Base-by-base conservation (phyloP, 2,888 invertebrate genomes). In the Thera britannica region DNA sequence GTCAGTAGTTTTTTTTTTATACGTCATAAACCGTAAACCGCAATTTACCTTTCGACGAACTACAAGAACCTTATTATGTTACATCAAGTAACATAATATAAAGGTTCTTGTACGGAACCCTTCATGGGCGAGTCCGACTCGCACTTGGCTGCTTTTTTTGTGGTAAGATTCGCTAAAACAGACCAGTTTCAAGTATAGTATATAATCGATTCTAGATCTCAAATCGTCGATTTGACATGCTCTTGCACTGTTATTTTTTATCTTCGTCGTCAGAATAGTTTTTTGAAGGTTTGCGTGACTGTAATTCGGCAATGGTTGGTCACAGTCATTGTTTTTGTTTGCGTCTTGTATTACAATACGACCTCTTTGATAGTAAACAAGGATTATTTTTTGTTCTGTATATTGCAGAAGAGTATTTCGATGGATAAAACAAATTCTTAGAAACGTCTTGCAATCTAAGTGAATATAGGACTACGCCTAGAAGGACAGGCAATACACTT, bases 211-310 rank as follows among this genome's bases (percentile, higher is more conserved):
- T 54, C 49, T 34, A 11, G 58, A 64, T 49, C 34, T 2, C 44
- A 41, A 52, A 58, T 54, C 62, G 8, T 9, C 49, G 52, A 56
- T 65, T 62, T 52, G 70, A 58, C 62, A 52, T 58, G 58, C 59
- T 62, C 64, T 70, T 61, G 52, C 60, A 46, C 54, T 60, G 63
- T 41, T 65, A 46, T 65, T 72, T 68, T 70, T 68, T 59, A 51
- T 57, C 23, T 23, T 23, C 62, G 57, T 23, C 58, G 49, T 51
- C 58, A 58, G 4, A 65, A 68, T 61, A 23, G 65, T 66, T 65
- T 67, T 70, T 49, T 51, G 65, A 2, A 46, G 58, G 58, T 58
- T 66, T 66, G 64, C 72, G 70, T 74, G 74, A 68, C 65, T 68
- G 60, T 44, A 60, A 72, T 71, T 72, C 65, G 62, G 7, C 57